Conservation (phyloP, 2,113 vertebrate species). For the Daphoenositta chrysoptera region DNA sequence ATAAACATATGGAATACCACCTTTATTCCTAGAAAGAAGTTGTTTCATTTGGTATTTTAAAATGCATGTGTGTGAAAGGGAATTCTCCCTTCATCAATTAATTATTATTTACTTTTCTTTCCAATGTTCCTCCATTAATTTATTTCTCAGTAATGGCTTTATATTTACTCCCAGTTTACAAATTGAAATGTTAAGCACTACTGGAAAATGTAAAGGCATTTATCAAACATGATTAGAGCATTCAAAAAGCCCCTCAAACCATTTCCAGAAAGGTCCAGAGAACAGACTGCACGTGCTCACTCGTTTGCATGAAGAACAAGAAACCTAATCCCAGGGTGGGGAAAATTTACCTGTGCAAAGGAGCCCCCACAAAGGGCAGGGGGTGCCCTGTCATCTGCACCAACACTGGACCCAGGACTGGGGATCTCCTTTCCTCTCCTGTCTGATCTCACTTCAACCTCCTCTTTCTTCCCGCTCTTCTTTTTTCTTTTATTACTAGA, state of each 20-base stretch:
- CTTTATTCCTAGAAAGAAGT: neutral
- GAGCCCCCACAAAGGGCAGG: too few species aligned
- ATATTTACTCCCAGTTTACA: neutral
- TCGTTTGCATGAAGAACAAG: neutral
- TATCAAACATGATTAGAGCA: neutral
- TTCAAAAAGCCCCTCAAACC: neutral
- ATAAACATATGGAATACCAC: neutral
- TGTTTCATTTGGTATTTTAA: neutral
- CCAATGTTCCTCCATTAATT: neutral
- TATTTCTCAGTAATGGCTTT: neutral
- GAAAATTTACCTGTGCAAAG: neutral
- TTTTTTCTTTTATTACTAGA: neutral
- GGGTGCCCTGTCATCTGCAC: too few species aligned
- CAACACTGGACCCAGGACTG: accelerated
- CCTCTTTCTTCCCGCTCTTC: neutral
- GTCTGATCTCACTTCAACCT: neutral
- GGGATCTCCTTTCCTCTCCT: neutral
- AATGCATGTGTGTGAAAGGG: neutral
- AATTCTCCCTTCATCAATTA: neutral
- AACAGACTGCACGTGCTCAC: neutral
- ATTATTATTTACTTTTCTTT: neutral
- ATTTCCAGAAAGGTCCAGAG: neutral
- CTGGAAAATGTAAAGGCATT: neutral
- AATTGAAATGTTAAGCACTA: neutral
- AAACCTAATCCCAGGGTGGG: neutral